These are phyloP conservation scores for Dicerorhinus sumatrensis DNA, from an alignment of 2,113 vertebrate species.

Conservation along the genomic window DNA sequence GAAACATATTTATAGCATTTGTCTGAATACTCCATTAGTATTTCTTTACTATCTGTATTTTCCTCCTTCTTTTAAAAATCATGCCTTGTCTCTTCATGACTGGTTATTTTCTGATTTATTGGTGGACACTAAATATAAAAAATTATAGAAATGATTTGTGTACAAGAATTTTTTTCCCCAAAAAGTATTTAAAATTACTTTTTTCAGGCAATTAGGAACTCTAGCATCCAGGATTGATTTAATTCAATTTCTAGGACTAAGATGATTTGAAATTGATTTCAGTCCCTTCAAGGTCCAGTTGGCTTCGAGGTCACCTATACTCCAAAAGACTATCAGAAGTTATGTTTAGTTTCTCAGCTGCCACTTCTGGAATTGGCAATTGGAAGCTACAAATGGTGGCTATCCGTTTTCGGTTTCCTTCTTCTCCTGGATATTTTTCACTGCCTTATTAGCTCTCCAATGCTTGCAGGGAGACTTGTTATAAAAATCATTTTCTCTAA, in stretches of 20 bases:
- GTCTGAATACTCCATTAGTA: not conserved
- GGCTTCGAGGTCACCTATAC: not conserved
- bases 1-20: not conserved
- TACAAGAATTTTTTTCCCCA: not conserved
- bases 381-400: not conserved
- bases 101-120: not conserved
- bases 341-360: not conserved
- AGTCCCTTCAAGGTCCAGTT: not conserved
- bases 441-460: not conserved
- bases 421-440: not conserved
- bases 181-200: conserved; percentile 2
- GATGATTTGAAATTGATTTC: not conserved
- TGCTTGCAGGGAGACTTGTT: not conserved
- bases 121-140: not conserved
- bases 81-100: not conserved
- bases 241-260: not conserved
- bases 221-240: not conserved
- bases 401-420: not conserved
- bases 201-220: not conserved
- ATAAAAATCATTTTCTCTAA: not conserved
- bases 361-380: not conserved
- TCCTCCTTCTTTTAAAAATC: not conserved
- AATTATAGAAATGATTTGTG: not conserved
- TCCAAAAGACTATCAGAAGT: not conserved
- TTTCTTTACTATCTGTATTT: not conserved